Evolutionary conservation across 2,888 invertebrate genomes (phyloP).

Genomic region (Drosophila fulvimacula): DNA sequence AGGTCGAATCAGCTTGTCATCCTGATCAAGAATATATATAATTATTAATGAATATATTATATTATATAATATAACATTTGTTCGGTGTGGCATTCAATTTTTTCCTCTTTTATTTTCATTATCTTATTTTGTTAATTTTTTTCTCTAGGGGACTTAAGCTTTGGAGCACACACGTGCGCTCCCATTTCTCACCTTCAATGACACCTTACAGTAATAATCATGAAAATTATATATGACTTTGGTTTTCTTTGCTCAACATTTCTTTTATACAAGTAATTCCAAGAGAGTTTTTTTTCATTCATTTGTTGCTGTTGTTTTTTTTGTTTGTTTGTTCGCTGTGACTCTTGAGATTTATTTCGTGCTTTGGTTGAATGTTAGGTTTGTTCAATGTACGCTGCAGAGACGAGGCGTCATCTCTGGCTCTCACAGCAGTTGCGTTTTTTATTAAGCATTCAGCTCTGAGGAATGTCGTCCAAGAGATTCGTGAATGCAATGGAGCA

Average conservation of each 20-base stretch:
- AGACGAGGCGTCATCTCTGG: conserved; percentile 1
- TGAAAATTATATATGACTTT: conserved; percentile 56
- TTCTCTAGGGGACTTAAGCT: conserved; percentile 13
- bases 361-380: conserved; percentile 54
- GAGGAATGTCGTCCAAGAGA: not conserved
- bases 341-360: conserved; percentile 66
- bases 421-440: conserved; percentile 22
- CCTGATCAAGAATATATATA: too few species aligned
- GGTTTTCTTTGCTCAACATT: conserved; percentile 38
- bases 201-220: conserved; percentile 69
- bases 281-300: conserved; percentile 23
- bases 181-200: conserved; percentile 78
- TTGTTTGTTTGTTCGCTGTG: conserved; percentile 22
- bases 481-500: not conserved
- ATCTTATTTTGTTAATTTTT: not conserved
- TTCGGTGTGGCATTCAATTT: conserved; percentile 35
- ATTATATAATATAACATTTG: too few species aligned
- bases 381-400: conserved; percentile 47
- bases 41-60: too few species aligned
- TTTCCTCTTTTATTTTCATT: conserved; percentile 17
- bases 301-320: conserved; percentile 31
- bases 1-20: too few species aligned
- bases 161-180: conserved; percentile 61
- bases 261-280: conserved; percentile 4
- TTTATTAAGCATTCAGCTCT: too few species aligned